These are phyloP conservation scores for Corythornis vintsioides DNA, from an alignment of 2,113 vertebrate species.

Conservation along the genomic window DNA sequence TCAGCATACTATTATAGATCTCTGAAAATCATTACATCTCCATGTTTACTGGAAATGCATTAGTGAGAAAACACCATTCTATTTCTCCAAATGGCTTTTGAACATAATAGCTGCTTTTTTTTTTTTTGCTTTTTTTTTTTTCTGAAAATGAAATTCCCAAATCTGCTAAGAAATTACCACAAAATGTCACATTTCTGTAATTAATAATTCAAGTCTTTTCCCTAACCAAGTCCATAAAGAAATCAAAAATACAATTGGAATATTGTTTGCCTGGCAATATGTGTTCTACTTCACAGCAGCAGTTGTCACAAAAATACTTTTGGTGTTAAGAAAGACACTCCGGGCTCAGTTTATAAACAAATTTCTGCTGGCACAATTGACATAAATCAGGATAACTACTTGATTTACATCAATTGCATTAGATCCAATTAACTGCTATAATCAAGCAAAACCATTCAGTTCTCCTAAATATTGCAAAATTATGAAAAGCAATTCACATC, in stretches of 20 bases:
- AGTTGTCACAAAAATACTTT: constrained; percentile 49
- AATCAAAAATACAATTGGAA: constrained; percentile 50
- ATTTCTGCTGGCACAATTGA: constrained; percentile 39
- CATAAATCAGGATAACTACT: constrained; percentile 55
- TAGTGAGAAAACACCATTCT: constrained; percentile 34
- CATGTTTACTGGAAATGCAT: constrained; percentile 48
- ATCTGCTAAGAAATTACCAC: constrained; percentile 39
- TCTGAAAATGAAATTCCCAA: constrained; percentile 48
- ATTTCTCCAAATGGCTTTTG: constrained; percentile 15
- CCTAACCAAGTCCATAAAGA: constrained; percentile 29
- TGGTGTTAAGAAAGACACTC: constrained; percentile 41
- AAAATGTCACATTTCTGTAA: constrained; percentile 38
- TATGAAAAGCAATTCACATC: constrained; percentile 40
- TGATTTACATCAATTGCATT: constrained; percentile 47
- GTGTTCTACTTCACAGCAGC: constrained; percentile 28
- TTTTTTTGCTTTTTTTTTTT: constrained; percentile 27
- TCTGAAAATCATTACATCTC: constrained; percentile 59
- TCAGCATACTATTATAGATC: constrained; percentile 32
- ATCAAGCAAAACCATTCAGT: constrained; percentile 24
- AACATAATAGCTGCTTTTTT: constrained; percentile 25
- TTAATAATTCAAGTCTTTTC: constrained; percentile 56
- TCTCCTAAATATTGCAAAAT: constrained; percentile 38
- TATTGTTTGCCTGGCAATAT: constrained; percentile 27
- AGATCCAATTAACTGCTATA: constrained; percentile 53
- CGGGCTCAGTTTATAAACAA: constrained; percentile 51